A percentile compares a stretch with the other conserved stretches of the same genome.
phyloP scores from a whole-genome alignment of 1,140 invertebrate genomes.

The Phortica variegata region DNA sequence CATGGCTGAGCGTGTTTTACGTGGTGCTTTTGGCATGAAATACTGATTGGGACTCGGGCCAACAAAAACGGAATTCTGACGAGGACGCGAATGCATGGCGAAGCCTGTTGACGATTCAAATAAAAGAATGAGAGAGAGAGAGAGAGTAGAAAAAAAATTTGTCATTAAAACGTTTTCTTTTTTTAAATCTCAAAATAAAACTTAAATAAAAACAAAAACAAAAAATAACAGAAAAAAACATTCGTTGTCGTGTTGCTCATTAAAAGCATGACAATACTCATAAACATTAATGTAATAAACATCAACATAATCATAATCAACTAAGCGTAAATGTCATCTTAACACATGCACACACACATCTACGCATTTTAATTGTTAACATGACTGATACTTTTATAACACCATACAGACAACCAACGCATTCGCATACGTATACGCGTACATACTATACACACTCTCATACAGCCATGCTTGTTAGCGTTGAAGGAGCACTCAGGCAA shows the following conservation, averaged over 20 bases:
- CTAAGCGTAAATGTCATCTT: conserved; percentile 10
- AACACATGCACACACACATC: background rate
- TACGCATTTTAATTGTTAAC: too few species aligned
- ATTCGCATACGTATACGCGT: background rate
- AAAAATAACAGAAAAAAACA: too few species aligned
- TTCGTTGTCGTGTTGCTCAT: too few species aligned
- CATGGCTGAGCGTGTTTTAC: conserved; percentile 78
- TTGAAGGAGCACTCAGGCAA: too few species aligned
- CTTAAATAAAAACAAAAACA: too few species aligned
- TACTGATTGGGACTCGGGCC: conserved; percentile 66
- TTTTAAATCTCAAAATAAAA: background rate
- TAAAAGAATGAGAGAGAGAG: conserved; percentile 3
- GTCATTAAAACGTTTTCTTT: background rate
- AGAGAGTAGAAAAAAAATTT: background rate
- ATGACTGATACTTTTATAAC: too few species aligned
- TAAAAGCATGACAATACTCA: too few species aligned
- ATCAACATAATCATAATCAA: conserved; percentile 2
- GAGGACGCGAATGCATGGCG: conserved; percentile 54
- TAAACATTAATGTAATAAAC: conserved; percentile 4
- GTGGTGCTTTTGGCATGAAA: conserved; percentile 64
- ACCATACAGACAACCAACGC: too few species aligned
- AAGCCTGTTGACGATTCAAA: too few species aligned
- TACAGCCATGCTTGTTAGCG: too few species aligned
- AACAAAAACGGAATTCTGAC: conserved; percentile 84
- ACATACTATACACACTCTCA: background rate